Percentiles rank a stretch among this genome's conserved stretches.
These are phyloP conservation scores for Lamproptera curius DNA, from an alignment of 2,888 invertebrate species.

Conservation along the genomic window DNA sequence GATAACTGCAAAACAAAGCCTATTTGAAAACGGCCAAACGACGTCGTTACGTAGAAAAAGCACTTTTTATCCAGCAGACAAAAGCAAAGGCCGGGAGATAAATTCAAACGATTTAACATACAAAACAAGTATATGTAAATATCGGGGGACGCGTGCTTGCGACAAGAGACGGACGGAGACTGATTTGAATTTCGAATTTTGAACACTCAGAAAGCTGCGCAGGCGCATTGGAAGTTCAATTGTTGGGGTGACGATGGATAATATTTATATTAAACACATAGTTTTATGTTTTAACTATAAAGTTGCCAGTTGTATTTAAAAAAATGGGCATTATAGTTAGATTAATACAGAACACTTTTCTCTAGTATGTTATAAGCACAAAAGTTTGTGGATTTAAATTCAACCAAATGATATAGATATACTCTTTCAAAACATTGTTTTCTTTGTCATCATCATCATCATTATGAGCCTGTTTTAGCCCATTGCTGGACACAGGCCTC, in stretches of 20 bases:
- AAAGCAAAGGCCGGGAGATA: constrained; percentile 36
- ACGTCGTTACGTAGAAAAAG: constrained; percentile 61
- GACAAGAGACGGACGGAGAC: constrained; percentile 54
- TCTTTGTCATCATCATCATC: no score
- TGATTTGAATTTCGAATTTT: constrained; percentile 73
- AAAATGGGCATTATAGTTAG: no score
- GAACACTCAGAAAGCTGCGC: constrained; percentile 44
- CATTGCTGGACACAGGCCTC: no score
- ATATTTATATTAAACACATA: no score
- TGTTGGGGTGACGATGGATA: constrained; percentile 44
- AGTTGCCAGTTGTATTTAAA: no score
- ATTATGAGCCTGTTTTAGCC: no score
- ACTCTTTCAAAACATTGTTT: no score
- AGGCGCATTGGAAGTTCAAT: constrained; percentile 64
- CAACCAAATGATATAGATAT: no score
- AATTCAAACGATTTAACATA: constrained; percentile 52
- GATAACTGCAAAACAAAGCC: constrained; percentile 12
- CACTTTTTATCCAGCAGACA: constrained; percentile 49
- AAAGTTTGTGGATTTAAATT: no score
- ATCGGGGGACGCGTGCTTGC: constrained; percentile 49
- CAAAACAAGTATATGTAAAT: constrained; percentile 66
- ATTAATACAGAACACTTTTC: no score
- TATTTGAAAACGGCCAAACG: constrained; percentile 35
- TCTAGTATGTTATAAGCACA: no score
- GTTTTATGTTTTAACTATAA: no score